A percentile compares a stretch with the other conserved stretches of the same genome.
Conservation (phyloP, 2,888 invertebrate genomes). For the Adineta ricciae region DNA sequence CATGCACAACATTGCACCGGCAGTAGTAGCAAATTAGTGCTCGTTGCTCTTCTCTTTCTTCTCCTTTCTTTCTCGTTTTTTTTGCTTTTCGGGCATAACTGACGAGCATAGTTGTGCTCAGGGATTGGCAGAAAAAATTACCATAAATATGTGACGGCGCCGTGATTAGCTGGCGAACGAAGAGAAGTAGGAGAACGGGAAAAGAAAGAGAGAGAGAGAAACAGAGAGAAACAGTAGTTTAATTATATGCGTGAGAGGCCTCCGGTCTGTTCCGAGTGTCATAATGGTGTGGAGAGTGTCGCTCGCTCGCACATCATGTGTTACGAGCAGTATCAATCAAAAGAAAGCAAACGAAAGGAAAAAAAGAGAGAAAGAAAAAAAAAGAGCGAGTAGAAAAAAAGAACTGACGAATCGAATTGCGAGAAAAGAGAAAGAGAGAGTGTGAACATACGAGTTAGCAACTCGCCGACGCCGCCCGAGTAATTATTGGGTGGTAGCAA, state of each 20-base stretch:
- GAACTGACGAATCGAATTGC: neutral
- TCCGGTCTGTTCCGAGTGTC: constrained; percentile 9
- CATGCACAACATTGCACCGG: constrained; percentile 7
- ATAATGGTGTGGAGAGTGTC: constrained; percentile 15
- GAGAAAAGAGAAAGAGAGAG: constrained; percentile 16
- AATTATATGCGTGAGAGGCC: constrained; percentile 11
- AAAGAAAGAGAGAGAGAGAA: neutral
- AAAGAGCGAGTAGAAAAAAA: neutral
- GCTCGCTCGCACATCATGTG: constrained; percentile 15
- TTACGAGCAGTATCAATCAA: constrained; percentile 15
- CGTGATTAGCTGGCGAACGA: constrained; percentile 9
- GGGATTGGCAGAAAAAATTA: constrained; percentile 15
- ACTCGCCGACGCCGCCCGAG: constrained; percentile 16
- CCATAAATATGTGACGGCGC: constrained; percentile 8
- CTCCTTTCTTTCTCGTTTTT: neutral
- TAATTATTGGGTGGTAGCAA: constrained; percentile 11
- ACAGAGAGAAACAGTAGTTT: neutral
- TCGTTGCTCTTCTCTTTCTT: neutral
- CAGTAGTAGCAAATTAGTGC: constrained; percentile 9
- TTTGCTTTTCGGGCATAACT: neutral
- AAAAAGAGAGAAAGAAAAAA: neutral
- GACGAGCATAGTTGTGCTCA: neutral
- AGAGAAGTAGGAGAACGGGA: neutral
- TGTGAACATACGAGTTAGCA: constrained; percentile 23
- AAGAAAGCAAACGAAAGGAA: constrained; percentile 1